Percentiles rank a stretch among this genome's conserved stretches.
Evolutionary conservation across 2,113 vertebrate genomes (phyloP).

Genomic region (Macrotis lagotis): DNA sequence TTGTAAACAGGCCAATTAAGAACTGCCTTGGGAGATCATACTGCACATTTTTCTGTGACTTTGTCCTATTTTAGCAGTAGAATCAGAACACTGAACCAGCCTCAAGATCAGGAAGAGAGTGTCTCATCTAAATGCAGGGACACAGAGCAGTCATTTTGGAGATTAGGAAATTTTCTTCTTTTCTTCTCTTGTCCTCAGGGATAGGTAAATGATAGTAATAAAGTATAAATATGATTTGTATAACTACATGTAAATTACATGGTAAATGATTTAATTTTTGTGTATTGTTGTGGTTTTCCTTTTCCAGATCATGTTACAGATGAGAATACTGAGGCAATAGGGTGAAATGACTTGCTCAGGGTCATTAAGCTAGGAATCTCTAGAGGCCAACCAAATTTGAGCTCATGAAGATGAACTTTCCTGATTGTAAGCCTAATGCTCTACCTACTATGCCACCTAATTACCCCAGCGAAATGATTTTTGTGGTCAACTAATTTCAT

Average conservation of each 20-base stretch:
- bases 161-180: slow-evolving; percentile 58
- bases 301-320: no score
- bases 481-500: slow-evolving; percentile 45
- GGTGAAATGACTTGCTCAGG: neutral
- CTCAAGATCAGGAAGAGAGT: neutral
- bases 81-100: slow-evolving; percentile 46
- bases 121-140: slow-evolving; percentile 46
- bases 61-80: slow-evolving; percentile 53
- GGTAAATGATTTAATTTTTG: neutral
- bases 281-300: neutral
- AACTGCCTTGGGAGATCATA: slow-evolving; percentile 37
- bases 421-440: neutral
- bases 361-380: neutral
- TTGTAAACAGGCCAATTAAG: slow-evolving; percentile 32
- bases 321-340: no score
- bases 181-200: neutral
- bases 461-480: neutral
- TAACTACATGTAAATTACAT: neutral
- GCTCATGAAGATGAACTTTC: neutral
- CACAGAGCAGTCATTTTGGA: slow-evolving; percentile 36
- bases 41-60: slow-evolving; percentile 34
- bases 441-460: neutral
- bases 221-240: neutral
- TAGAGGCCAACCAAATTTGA: neutral
- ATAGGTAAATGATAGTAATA: slow-evolving; percentile 36